Base-by-base conservation (phyloP, 2,797 vertebrate species). In the Gallinago stenura region DNA sequence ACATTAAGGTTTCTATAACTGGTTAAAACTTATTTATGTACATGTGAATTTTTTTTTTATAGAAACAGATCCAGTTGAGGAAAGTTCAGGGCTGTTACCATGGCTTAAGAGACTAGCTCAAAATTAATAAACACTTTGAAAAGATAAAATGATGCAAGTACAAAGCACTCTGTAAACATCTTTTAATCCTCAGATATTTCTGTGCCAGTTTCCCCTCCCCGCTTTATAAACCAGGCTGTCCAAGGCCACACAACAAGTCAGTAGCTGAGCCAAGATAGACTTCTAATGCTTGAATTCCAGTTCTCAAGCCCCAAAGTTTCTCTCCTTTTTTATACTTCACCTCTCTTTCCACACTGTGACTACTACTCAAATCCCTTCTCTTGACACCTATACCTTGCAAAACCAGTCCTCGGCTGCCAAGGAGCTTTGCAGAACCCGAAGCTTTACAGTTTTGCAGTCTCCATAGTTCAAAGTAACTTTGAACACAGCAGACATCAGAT, bases 121-220 rank as follows among this genome's bases (percentile, higher is more conserved):
- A 92, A 94, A 93, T 62, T 77, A 93, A 94, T 73, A 95, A 95
- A 83, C 60, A 82, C 64, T 95, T 90, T 39, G 48, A 83, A 93
- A 91, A 88, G 43, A 90, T 78, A 87, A 84, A 95, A 90, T 84
- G 0, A 90, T 91, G 79, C 50, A 84, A 95, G 73, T 75, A 87
- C 75, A 92, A 94, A 96, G 71, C 60, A 73, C 7, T 90, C 31
- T 75, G 64, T 95, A 95, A 96, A 95, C 48, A 92, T 73, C 48
- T 87, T 90, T 90, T 87, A 92, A 78, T 93, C 73, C 35, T 89
- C 33, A 24, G 12, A 95, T 66, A 48, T 84, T 93, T 31, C 68
- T 75, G 41, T 80, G 80, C 71, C 83, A 93, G 83, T 46, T 96
- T 93, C 35, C 51, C 62, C 60, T 60, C 80, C 77, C 19, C 0